Percentiles rank a stretch among this genome's conserved stretches.
Evolutionary conservation across 2,797 vertebrate genomes (phyloP).

Genomic region (Neostethus bicornis): DNA sequence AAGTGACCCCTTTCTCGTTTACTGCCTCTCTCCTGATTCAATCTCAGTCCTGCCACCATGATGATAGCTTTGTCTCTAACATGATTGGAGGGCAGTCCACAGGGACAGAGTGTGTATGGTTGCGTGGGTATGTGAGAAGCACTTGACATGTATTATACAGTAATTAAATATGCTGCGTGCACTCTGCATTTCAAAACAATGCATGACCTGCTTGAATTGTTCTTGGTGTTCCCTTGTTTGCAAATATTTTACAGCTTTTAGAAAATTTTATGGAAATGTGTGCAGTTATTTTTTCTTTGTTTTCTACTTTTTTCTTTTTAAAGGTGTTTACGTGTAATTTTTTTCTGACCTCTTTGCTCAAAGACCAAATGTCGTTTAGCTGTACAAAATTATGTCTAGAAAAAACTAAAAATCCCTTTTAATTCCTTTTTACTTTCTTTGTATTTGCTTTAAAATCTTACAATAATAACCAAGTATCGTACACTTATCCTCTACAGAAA

Average conservation of each 20-base stretch:
- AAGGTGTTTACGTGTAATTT: too few relatives aligned
- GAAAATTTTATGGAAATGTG: not conserved
- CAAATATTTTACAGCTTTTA: not conserved
- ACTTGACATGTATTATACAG: conserved; percentile 26
- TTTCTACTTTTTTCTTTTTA: too few relatives aligned
- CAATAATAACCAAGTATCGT: too few relatives aligned
- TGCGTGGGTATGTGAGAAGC: conserved; percentile 10
- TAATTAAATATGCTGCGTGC: conserved; percentile 26
- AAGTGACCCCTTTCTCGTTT: conserved; percentile 22
- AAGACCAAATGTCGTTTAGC: not conserved
- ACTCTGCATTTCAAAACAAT: conserved; percentile 17
- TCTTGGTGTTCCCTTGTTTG: not conserved
- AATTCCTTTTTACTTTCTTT: not conserved
- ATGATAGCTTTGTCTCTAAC: conserved; percentile 57
- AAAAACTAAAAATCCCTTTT: not conserved
- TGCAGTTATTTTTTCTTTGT: not conserved
- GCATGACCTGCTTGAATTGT: not conserved
- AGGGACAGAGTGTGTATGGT: conserved; percentile 14
- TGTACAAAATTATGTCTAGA: too few relatives aligned
- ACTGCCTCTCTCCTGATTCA: conserved; percentile 34
- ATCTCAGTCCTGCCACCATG: conserved; percentile 44
- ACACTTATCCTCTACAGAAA: too few relatives aligned
- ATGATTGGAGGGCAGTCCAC: conserved; percentile 35
- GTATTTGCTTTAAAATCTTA: not conserved
- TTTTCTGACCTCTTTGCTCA: not conserved